phyloP scores from a whole-genome alignment of 2,113 vertebrate genomes.

The Cynoglossus semilaevis region DNA sequence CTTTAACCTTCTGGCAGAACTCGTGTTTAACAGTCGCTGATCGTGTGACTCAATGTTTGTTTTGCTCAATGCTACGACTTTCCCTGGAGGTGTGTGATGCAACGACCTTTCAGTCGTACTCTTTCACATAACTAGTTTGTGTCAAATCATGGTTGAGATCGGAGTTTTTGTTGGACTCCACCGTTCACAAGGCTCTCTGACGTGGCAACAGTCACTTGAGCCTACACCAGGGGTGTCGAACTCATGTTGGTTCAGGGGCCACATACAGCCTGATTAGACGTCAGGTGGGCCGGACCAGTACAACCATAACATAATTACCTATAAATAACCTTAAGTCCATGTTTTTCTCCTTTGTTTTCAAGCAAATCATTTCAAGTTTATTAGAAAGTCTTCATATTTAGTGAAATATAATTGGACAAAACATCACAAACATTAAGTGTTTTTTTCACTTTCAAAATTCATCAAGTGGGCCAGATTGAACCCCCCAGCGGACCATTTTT shows the following conservation, averaged over 20 bases:
- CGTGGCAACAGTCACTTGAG: constrained; percentile 12
- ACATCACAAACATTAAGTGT: too few species aligned
- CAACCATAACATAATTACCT: too few species aligned
- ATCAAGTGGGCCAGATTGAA: too few species aligned
- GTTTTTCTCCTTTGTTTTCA: too few species aligned
- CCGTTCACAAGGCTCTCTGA: constrained; percentile 7
- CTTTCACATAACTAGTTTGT: constrained; percentile 22
- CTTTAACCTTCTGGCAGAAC: constrained; percentile 16
- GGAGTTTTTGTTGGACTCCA: constrained; percentile 7
- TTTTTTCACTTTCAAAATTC: too few species aligned
- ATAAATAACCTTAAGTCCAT: too few species aligned
- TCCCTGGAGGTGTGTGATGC: constrained; percentile 8
- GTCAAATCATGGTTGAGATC: constrained; percentile 42
- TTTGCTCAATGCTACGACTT: constrained; percentile 34
- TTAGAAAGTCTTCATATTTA: too few species aligned
- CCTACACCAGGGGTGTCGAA: background rate
- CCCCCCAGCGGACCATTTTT: too few species aligned
- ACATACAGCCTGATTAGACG: too few species aligned
- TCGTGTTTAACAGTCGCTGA: constrained; percentile 41
- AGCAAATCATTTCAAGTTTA: too few species aligned
- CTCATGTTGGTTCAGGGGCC: background rate
- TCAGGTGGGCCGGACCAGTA: too few species aligned
- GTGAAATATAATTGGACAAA: too few species aligned
- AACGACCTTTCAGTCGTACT: background rate
- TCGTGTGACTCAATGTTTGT: constrained; percentile 53